phyloP scores from a whole-genome alignment of 2,797 vertebrate species.

The Karalla daura region DNA sequence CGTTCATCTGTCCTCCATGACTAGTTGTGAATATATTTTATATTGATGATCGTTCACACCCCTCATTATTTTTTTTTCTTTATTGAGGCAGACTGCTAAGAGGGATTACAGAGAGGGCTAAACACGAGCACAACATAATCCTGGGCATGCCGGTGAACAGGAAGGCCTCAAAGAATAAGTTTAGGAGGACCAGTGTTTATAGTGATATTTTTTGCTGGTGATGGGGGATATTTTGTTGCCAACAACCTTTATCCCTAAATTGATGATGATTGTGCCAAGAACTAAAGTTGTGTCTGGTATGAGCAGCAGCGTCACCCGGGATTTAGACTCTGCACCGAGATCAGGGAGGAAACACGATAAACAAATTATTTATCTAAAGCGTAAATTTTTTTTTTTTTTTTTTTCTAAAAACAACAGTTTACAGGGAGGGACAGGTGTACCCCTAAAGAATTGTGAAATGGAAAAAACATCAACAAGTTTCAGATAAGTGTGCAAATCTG shows the following conservation, averaged over 20 bases:
- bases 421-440: not conserved
- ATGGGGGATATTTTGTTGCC: conserved; percentile 15
- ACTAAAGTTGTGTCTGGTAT: not conserved
- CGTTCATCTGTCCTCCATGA: conserved; percentile 45
- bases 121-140: conserved; percentile 69
- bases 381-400: conserved; percentile 7
- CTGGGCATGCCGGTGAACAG: conserved; percentile 50
- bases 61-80: conserved; percentile 51
- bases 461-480: conserved; percentile 13
- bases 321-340: conserved; percentile 5
- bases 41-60: conserved; percentile 51
- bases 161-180: conserved; percentile 47
- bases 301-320: conserved; percentile 11
- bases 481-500: not conserved
- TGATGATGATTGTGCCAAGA: conserved; percentile 6
- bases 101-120: conserved; percentile 64
- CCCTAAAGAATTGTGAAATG: not conserved
- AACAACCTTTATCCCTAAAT: conserved; percentile 14
- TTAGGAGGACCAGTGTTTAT: conserved; percentile 26
- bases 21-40: conserved; percentile 23
- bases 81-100: conserved; percentile 59
- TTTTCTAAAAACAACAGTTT: not conserved
- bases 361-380: not conserved
- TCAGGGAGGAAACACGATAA: conserved; percentile 5
- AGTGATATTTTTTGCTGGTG: conserved; percentile 9